These are phyloP conservation scores for Acanthosoma haemorrhoidale DNA, from an alignment of 2,888 invertebrate genomes.

Conservation along the genomic window DNA sequence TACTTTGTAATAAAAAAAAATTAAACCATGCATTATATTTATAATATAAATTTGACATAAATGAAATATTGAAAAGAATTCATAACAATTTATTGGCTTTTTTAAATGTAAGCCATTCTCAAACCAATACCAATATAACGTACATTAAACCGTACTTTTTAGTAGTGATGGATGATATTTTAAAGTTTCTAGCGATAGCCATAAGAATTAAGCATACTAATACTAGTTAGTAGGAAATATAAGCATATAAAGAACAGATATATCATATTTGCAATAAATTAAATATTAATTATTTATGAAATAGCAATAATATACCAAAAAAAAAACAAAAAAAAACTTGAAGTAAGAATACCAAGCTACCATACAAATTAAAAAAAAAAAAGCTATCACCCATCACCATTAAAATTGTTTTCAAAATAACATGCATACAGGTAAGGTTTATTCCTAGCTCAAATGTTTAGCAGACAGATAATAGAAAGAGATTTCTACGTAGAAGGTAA, in stretches of 20 bases:
- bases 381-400: conserved; percentile 1
- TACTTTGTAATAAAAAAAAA: conserved; percentile 26
- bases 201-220: too few species aligned
- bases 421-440: neutral
- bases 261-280: too few species aligned
- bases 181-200: neutral
- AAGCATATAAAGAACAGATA: too few species aligned
- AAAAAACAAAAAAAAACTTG: too few species aligned
- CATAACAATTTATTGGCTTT: neutral
- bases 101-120: neutral
- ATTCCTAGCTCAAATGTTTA: neutral
- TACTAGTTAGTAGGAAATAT: too few species aligned
- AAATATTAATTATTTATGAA: too few species aligned
- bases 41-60: neutral
- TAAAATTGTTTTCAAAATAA: neutral
- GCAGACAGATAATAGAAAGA: neutral
- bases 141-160: too few species aligned
- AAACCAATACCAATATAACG: too few species aligned
- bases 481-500: neutral
- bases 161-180: conserved; percentile 6
- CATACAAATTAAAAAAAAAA: neutral
- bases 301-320: neutral
- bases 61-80: neutral
- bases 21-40: neutral
- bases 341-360: neutral